Evolutionary conservation across 2,888 invertebrate genomes (phyloP).

Genomic region (Sussaba pulchella): DNA sequence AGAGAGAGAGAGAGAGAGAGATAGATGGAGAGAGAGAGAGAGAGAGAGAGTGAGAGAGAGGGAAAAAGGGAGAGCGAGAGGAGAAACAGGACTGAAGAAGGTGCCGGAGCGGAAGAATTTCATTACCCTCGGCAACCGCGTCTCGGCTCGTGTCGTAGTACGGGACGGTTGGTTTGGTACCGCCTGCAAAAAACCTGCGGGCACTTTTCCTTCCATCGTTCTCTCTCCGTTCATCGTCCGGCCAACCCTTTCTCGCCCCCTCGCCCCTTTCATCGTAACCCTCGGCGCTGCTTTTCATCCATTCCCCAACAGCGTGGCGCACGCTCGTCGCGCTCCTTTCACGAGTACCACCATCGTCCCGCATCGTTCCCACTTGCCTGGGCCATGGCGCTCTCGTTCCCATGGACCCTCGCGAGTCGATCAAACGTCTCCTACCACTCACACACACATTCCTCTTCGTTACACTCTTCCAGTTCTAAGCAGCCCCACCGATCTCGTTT

Average conservation of each 20-base stretch:
- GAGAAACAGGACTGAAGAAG: constrained; percentile 37
- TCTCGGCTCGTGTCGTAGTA: constrained; percentile 72
- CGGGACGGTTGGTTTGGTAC: constrained; percentile 69
- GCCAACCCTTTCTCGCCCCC: constrained; percentile 41
- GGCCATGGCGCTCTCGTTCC: constrained; percentile 52
- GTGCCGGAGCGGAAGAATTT: constrained; percentile 77
- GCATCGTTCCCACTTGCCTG: constrained; percentile 55
- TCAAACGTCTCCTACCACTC: constrained; percentile 59
- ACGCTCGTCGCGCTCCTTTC: constrained; percentile 52
- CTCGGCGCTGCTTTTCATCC: constrained; percentile 57
- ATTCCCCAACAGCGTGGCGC: constrained; percentile 14
- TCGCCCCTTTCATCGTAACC: constrained; percentile 48
- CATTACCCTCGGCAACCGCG: constrained; percentile 77
- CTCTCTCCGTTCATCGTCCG: constrained; percentile 64
- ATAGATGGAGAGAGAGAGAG: constrained; percentile 52
- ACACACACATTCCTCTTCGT: constrained; percentile 52
- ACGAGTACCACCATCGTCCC: constrained; percentile 43
- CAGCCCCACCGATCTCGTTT: constrained; percentile 56
- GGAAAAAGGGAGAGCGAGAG: constrained; percentile 54
- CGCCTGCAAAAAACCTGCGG: constrained; percentile 74
- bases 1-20: constrained; percentile 57
- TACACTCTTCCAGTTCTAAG: constrained; percentile 57
- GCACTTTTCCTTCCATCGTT: constrained; percentile 65
- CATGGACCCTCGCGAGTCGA: constrained; percentile 59
- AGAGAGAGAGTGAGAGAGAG: constrained; percentile 43